Evolutionary conservation across 2,888 invertebrate genomes (phyloP), one percentile per base, ranked within the genome.

Genomic region (Drosophila limbata): DNA sequence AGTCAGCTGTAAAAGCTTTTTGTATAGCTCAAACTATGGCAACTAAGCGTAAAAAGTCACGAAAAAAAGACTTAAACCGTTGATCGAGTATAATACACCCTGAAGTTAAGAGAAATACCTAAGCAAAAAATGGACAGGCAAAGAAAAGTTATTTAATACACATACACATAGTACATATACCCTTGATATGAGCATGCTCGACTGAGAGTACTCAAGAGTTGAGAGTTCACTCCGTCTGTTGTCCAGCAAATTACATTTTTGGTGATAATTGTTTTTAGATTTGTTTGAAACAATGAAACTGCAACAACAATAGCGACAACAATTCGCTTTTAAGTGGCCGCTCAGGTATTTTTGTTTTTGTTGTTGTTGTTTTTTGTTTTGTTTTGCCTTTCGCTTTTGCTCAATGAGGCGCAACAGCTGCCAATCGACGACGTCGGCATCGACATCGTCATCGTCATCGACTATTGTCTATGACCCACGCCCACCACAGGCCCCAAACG

Each of bases 381-480:
- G n/a, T 65, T 44, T 61, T 78, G 76, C 82, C 81, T 84, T 83
- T 82, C 76, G 82, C 81, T 84, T 84, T 84, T 84, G 84, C 67
- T 85, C 77, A 85, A 79, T 83, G 73, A 73, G 75, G 84, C 85
- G 81, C 83, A 85, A 84, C 85, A 84, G 85, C 85, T 84, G 84
- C 77, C 73, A 76, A 68, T 57, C 53, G 65, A 50, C 47, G 62
- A 25, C 25, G 25, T 6, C 1, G 25, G 6, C 25, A 1, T 25
- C 25, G 25, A 5, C 25, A 64, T 57, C 53, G 65, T 40, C 42
- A 53, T 28, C 28, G 28, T 8, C 28, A 28, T 28, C 42, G 68
- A 53, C 56, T 59, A 37, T 42, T 53, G 65, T 48, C 56, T 47
- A 45, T 56, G 33, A 5, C 13, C 44, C 78, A 76, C 78, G 77